Conservation (phyloP, 1,140 invertebrate genomes). For the Zaprionus taronus region DNA sequence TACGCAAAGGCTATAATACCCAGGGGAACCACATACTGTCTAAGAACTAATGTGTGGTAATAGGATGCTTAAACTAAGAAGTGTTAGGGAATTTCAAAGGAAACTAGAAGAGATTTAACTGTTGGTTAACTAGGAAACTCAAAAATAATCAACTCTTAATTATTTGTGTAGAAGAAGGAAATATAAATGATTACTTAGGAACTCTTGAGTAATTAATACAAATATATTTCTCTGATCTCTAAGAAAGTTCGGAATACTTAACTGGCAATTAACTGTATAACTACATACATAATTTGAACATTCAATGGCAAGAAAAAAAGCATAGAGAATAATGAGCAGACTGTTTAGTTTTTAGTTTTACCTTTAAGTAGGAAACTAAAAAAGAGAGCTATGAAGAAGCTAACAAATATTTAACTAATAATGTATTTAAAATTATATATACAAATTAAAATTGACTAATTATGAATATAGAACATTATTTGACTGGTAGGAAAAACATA, state of each 20-base stretch:
- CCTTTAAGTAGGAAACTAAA: no score
- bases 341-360: no score
- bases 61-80: background rate
- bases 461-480: no score
- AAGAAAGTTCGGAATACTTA: background rate
- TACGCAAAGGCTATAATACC: background rate
- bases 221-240: background rate
- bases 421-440: background rate
- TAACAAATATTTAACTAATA: background rate
- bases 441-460: background rate
- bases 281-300: no score
- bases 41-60: background rate
- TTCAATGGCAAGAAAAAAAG: no score
- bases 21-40: background rate
- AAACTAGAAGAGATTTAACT: background rate
- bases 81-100: background rate
- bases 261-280: background rate
- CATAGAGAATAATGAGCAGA: no score
- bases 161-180: background rate
- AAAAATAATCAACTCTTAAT: background rate
- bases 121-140: background rate
- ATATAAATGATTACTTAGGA: background rate
- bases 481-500: no score
- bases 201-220: no score
- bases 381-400: background rate